These are phyloP conservation scores for Eurois occulta DNA, from an alignment of 2,888 invertebrate species.

Conservation along the genomic window DNA sequence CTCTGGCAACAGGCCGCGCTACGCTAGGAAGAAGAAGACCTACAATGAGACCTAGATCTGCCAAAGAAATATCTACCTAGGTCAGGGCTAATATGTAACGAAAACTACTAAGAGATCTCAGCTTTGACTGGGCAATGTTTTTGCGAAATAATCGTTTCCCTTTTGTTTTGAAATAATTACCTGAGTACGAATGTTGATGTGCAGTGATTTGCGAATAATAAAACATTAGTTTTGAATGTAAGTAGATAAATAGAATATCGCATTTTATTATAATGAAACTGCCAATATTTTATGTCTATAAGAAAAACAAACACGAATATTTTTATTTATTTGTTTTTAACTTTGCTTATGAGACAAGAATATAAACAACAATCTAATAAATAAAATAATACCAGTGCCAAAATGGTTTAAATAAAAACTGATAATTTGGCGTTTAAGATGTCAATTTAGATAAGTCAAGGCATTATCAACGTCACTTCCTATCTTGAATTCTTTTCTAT, in stretches of 20 bases:
- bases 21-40: conserved; percentile 47
- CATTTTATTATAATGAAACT: conserved; percentile 75
- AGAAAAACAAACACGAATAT: conserved; percentile 55
- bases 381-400: background rate
- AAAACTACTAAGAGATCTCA: background rate
- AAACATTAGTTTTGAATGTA: conserved; percentile 67
- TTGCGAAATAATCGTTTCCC: background rate
- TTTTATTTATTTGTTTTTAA: conserved; percentile 29
- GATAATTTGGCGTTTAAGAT: conserved; percentile 6
- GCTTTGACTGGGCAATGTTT: background rate
- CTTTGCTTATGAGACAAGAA: conserved; percentile 1
- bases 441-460: conserved; percentile 28
- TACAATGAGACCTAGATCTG: conserved; percentile 32
- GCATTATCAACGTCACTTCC: conserved; percentile 25
- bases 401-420: background rate
- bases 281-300: conserved; percentile 73
- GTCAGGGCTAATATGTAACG: conserved; percentile 3
- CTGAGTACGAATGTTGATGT: conserved; percentile 44
- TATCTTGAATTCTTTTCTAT: conserved; percentile 44
- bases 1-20: conserved; percentile 49
- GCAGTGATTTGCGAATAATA: conserved; percentile 37
- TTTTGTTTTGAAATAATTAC: conserved; percentile 17
- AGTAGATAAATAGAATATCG: conserved; percentile 70
- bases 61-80: conserved; percentile 36
- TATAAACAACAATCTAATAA: background rate